Evolutionary conservation across 2,888 invertebrate genomes (phyloP), one percentile per base, ranked within the genome.

Genomic region (Eurytoma californica): DNA sequence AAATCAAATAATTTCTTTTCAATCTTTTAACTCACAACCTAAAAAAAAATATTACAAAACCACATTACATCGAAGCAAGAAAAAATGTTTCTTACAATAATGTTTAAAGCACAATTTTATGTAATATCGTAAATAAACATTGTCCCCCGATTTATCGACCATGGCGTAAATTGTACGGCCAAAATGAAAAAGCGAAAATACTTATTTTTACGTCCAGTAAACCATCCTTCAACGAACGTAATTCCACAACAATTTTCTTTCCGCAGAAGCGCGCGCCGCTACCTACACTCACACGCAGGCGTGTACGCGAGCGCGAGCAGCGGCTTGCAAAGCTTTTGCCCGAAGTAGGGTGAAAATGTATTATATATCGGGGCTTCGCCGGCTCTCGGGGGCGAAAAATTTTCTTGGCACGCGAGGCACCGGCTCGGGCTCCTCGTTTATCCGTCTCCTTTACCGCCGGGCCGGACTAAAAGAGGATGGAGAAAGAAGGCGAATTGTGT

Each of bases 351-450:
- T 47, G 57, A 57, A 66, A 47, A 70, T 60, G 49, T 69, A 39
- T 57, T 55, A 18, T 39, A 39, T 39, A 57, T 57, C 2, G 16
- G 2, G 24, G 60, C 28, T 14, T 20, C 7, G 24, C 13, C 28
- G 30, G 18, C 57, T 63, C 61, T 51, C 16, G 55, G 12, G 24
- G 30, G 30, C n/a, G n/a, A 16, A 18, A 47, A 66, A 74, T 74
- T 67, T 67, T 67, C 67, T 74, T 74, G 74, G 67, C 74, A 58
- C 58, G 65, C 58, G 49, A 66, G 24, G 47, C 28, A n/a, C 9
- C 39, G 57, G 47, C 55, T 73, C 72, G 57, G 20, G 30, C 53
- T 39, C 63, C 72, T 20, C 16, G 20, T 58, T 58, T 20, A 13
- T 9, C 18, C 68, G 51, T 39, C n/a, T 28, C 39, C 18, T 69